Conservation (phyloP, 2,113 vertebrate species). For the Corvus moneduloides region DNA sequence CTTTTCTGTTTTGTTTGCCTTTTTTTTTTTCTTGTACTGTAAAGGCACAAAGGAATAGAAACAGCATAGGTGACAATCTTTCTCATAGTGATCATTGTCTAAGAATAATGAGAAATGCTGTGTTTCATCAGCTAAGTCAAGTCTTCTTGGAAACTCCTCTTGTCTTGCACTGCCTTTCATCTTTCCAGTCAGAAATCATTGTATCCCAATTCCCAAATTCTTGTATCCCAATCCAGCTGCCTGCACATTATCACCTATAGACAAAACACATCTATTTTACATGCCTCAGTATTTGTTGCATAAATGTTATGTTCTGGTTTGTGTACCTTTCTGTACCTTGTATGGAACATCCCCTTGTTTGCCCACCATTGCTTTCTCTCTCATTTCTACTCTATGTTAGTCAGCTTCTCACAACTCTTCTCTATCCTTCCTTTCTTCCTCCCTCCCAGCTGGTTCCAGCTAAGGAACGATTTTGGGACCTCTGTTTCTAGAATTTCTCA, state of each 20-base stretch:
- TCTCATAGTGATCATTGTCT: background rate
- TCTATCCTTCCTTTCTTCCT: background rate
- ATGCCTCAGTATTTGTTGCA: background rate
- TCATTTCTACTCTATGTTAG: background rate
- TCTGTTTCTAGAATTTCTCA: background rate
- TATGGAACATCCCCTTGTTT: background rate
- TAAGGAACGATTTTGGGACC: background rate
- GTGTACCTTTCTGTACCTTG: background rate
- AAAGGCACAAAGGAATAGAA: background rate
- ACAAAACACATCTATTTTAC: background rate
- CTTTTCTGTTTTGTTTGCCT: background rate
- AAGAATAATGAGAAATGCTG: background rate
- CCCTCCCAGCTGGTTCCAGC: background rate
- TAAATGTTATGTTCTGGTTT: background rate
- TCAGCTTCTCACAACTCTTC: background rate
- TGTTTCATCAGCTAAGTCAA: background rate
- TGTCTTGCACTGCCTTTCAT: background rate
- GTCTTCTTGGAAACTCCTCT: background rate
- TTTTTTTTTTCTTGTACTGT: background rate
- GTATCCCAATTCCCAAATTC: background rate
- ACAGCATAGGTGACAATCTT: background rate
- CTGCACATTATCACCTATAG: background rate
- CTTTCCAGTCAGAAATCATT: background rate
- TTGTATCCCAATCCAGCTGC: background rate
- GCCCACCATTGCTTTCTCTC: background rate